Base-by-base conservation (phyloP, 2,888 invertebrate genomes). In the Sinohyriopsis cumingii region DNA sequence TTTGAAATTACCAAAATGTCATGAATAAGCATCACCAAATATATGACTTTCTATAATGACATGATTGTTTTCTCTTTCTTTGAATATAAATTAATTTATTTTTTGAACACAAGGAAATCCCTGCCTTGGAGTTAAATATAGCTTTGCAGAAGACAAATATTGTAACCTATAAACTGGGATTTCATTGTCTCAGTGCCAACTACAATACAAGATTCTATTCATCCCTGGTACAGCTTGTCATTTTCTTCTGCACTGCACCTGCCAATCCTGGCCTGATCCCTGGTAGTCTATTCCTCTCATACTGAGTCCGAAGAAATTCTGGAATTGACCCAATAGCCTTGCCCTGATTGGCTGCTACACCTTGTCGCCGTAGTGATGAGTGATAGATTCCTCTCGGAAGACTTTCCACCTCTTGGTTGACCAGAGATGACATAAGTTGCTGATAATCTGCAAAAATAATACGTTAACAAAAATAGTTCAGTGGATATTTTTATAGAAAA, bases 321-420 rank as follows among this genome's bases (percentile, higher is more conserved):
- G 88, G 88, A 62, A 88, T 84, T 22, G 73, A 68, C 45, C 72
- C 74, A 9, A 87, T 59, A 25, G 83, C 81, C 63, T 84, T 84
- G n/a, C 82, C 81, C 61, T 83, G 82, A 72, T 75, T 81, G 71
- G 78, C 69, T 65, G 78, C 71, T 55, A 79, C 65, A 9, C 80
- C 80, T 24, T 79, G 82, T 70, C 77, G 72, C 60, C 83, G 74
- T 63, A 77, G 66, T 19, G 84, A 80, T 22, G 81, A 75, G 75
- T 84, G 82, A 68, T 81, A 83, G 15, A 87, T 82, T 12, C 87
- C 86, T 18, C 88, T 72, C 0, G 87, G 87, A 5, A 88, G 73
- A 61, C 73, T 80, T 9, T 76, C 73, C 61, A 84, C 85, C 71
- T 88, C 88, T 63, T 75, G 75, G 9, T 67, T 75, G 54, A 84